Conservation (phyloP, 2,888 invertebrate genomes). For the Agrotis exclamationis region DNA sequence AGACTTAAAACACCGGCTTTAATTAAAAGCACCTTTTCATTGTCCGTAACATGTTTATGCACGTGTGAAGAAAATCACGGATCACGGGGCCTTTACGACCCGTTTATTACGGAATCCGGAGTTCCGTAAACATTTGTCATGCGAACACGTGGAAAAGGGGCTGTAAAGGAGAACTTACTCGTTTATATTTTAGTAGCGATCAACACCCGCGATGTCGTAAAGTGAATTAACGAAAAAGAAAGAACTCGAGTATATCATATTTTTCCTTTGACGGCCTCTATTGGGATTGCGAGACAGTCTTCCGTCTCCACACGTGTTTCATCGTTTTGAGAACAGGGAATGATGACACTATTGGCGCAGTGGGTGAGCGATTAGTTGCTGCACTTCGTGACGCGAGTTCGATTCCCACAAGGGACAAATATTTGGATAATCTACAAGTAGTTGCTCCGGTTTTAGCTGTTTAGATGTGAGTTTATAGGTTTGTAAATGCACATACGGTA, state of each 20-base stretch:
- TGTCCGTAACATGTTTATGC: constrained; percentile 14
- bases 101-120: constrained; percentile 25
- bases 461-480: too few species aligned
- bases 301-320: too few species aligned
- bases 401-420: too few species aligned
- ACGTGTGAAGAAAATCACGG: constrained; percentile 37
- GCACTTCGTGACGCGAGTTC: too few species aligned
- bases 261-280: too few species aligned
- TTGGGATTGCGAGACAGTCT: background rate
- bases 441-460: too few species aligned
- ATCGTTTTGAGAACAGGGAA: too few species aligned
- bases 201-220: background rate
- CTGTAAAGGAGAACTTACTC: background rate
- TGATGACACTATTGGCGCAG: too few species aligned
- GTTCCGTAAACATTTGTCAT: constrained; percentile 44
- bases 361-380: too few species aligned
- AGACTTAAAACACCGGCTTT: constrained; percentile 11
- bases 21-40: constrained; percentile 40
- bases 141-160: background rate
- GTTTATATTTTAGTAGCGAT: background rate
- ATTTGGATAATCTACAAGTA: too few species aligned
- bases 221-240: background rate
- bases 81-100: constrained; percentile 41
- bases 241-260: background rate
- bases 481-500: too few species aligned